These are phyloP conservation scores for Xenopus laevis DNA, from an alignment of 2,113 vertebrate species.

Conservation along the genomic window DNA sequence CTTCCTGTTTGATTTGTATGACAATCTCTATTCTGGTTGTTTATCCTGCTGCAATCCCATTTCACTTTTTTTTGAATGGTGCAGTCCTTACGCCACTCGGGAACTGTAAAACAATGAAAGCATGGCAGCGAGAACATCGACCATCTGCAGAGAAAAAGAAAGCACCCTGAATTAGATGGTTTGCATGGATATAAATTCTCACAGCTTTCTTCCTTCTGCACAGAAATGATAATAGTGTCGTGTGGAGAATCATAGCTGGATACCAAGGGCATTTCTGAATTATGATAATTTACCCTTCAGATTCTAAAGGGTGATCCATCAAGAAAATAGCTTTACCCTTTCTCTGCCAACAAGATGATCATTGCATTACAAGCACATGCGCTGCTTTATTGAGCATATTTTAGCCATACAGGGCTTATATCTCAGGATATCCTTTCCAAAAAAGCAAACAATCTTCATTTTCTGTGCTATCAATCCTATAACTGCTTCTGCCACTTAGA, in stretches of 20 bases:
- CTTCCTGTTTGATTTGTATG: constrained; percentile 20
- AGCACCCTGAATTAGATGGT: constrained; percentile 2
- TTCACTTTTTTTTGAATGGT: constrained; percentile 11
- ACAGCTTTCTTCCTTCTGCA: not conserved
- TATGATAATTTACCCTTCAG: not conserved
- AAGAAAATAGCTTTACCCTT: not conserved
- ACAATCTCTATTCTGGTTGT: constrained; percentile 3
- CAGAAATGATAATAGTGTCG: not conserved
- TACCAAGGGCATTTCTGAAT: not conserved
- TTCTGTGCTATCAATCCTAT: too few species aligned
- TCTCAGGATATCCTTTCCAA: too few species aligned
- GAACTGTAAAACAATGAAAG: constrained; percentile 8
- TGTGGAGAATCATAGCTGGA: not conserved
- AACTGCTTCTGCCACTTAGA: too few species aligned
- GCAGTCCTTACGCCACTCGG: constrained; percentile 1
- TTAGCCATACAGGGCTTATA: too few species aligned
- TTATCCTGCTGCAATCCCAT: not conserved
- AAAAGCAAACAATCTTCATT: too few species aligned
- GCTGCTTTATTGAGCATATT: too few species aligned
- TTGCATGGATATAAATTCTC: constrained; percentile 14
- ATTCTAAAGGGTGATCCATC: not conserved
- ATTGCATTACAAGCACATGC: too few species aligned
- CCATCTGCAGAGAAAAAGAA: constrained; percentile 7
- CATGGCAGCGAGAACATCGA: not conserved
- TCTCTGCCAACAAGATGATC: not conserved